phyloP scores from a whole-genome alignment of 2,888 invertebrate genomes.

The Tanypteryx hageni region DNA sequence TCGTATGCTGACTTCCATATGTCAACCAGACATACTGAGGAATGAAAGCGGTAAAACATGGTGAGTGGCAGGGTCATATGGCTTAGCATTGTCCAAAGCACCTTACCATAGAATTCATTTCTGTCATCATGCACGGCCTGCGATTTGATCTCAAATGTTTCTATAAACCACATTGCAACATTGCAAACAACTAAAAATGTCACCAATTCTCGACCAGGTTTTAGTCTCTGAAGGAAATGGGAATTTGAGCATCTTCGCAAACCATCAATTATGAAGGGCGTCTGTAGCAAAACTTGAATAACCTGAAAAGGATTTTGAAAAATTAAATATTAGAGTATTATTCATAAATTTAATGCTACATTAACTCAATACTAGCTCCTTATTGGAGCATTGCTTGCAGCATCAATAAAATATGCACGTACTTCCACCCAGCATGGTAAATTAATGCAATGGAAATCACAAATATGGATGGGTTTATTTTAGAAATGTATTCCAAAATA shows the following conservation, averaged over 20 bases:
- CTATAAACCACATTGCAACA: slow-evolving; percentile 86
- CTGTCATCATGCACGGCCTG: slow-evolving; percentile 78
- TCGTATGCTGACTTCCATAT: slow-evolving; percentile 88
- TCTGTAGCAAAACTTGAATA: slow-evolving; percentile 85
- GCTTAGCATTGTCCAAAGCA: slow-evolving; percentile 84
- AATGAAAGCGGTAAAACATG: slow-evolving; percentile 88
- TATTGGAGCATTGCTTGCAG: too few relatives aligned
- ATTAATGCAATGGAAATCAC: too few relatives aligned
- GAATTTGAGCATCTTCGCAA: slow-evolving; percentile 85
- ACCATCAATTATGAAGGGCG: slow-evolving; percentile 84
- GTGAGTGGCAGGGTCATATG: slow-evolving; percentile 85
- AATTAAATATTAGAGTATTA: too few relatives aligned
- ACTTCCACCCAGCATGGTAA: too few relatives aligned
- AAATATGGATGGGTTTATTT: too few relatives aligned
- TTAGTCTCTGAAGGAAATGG: slow-evolving; percentile 79
- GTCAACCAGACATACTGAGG: slow-evolving; percentile 87
- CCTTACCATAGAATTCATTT: slow-evolving; percentile 83
- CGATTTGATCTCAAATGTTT: slow-evolving; percentile 82
- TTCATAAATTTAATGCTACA: too few relatives aligned
- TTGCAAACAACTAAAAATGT: slow-evolving; percentile 87
- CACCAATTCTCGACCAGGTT: slow-evolving; percentile 86
- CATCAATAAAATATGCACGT: too few relatives aligned
- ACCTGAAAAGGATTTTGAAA: slow-evolving; percentile 75
- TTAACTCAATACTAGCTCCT: too few relatives aligned
- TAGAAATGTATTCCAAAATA: too few relatives aligned